Percentiles rank a stretch among this genome's conserved stretches.
phyloP scores from a whole-genome alignment of 2,888 invertebrate genomes.

The Limnephilus lunatus region DNA sequence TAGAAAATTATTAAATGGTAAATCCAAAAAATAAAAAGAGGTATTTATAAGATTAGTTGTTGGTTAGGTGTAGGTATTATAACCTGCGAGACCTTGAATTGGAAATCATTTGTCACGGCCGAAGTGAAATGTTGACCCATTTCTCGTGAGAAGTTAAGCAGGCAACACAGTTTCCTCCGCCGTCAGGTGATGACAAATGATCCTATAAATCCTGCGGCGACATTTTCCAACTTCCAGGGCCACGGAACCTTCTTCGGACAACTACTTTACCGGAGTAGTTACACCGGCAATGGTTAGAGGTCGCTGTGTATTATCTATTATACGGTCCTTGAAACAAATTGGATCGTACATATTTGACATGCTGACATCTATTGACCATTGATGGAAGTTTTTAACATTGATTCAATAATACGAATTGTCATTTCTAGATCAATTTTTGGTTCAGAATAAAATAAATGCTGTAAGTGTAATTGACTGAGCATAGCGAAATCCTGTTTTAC shows the following conservation, averaged over 20 bases:
- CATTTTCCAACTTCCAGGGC: slow-evolving; percentile 8
- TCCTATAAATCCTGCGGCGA: slow-evolving; percentile 32
- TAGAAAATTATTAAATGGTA: no score
- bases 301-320: neutral
- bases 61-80: neutral
- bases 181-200: slow-evolving; percentile 50
- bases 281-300: neutral
- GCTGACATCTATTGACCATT: neutral
- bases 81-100: neutral
- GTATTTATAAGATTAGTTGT: neutral
- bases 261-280: neutral
- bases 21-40: no score
- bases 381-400: neutral
- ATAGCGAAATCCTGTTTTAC: no score
- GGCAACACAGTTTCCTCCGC: neutral
- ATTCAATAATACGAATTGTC: neutral
- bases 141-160: slow-evolving; percentile 9
- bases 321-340: neutral
- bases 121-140: neutral
- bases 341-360: neutral
- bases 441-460: no score
- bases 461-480: no score
- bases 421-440: no score
- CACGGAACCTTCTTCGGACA: neutral
- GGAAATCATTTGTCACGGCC: neutral